Evolutionary conservation across 2,113 vertebrate species (phyloP).

Genomic region (Corvus moneduloides): DNA sequence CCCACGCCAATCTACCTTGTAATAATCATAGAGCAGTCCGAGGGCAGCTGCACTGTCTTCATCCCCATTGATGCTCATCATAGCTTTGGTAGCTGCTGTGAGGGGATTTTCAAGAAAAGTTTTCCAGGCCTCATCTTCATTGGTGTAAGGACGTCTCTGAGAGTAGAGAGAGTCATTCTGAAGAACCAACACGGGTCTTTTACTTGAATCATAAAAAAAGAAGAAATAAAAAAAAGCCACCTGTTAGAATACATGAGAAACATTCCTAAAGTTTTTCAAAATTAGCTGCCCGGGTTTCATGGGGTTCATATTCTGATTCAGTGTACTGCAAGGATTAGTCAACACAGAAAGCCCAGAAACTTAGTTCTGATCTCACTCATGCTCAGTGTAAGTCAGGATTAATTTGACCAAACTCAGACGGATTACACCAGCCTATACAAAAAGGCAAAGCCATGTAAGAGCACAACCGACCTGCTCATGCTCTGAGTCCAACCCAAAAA

Average conservation of each 20-base stretch:
- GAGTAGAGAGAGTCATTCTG: slow-evolving; percentile 91
- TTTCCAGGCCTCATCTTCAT: slow-evolving; percentile 97
- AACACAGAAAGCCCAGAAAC: slow-evolving; percentile 25
- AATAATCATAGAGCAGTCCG: slow-evolving; percentile 96
- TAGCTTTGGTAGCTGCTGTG: slow-evolving; percentile 97
- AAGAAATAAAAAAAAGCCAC: neutral
- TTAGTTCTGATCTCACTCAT: neutral
- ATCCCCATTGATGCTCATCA: slow-evolving; percentile 99
- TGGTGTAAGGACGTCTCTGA: slow-evolving; percentile 91
- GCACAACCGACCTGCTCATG: neutral
- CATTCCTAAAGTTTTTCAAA: neutral
- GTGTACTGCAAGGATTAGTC: neutral
- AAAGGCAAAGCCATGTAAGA: neutral
- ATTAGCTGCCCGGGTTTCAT: neutral
- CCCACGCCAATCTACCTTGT: slow-evolving; percentile 80
- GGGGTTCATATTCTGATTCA: neutral
- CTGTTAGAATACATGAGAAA: neutral
- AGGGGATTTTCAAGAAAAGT: slow-evolving; percentile 98
- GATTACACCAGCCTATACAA: neutral
- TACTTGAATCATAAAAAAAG: slow-evolving; percentile 73
- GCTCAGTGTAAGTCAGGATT: neutral
- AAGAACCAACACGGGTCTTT: slow-evolving; percentile 93
- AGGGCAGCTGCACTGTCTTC: slow-evolving; percentile 96
- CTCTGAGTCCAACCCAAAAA: neutral
- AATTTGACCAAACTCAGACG: neutral